phyloP scores from a whole-genome alignment of 2,797 vertebrate species.

The Sebastes nivosus region DNA sequence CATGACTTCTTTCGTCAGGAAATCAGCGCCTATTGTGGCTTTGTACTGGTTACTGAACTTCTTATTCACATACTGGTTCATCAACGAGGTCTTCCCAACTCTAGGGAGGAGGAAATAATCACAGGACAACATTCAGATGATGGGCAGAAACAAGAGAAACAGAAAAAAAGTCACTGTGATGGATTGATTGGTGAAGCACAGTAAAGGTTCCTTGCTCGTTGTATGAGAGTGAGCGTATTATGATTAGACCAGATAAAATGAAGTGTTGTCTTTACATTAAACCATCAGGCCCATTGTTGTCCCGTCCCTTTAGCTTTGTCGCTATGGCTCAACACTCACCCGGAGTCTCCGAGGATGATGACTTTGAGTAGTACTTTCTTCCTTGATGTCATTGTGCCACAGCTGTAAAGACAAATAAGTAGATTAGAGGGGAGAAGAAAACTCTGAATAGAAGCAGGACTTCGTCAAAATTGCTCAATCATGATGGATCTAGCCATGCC shows the following conservation, averaged over 20 bases:
- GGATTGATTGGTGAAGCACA: not conserved
- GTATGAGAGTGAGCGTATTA: not conserved
- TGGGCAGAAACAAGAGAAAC: not conserved
- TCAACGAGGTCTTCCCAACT: constrained; percentile 97
- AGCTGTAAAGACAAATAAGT: constrained; percentile 70
- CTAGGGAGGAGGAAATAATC: constrained; percentile 69
- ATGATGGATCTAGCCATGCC: not conserved
- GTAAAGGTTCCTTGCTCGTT: not conserved
- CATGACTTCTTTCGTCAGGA: constrained; percentile 99
- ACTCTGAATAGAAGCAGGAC: not conserved
- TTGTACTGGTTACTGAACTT: constrained; percentile 99
- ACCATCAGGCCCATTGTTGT: not conserved
- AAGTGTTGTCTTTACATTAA: not conserved
- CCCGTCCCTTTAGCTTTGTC: not conserved
- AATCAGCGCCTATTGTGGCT: constrained; percentile 99
- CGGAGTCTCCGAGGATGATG: constrained; percentile 98
- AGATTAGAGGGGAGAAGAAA: not conserved
- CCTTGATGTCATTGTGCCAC: constrained; percentile 95
- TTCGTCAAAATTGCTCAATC: not conserved
- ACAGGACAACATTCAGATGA: constrained; percentile 16
- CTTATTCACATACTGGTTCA: constrained; percentile 99
- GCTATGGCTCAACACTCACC: constrained; percentile 85
- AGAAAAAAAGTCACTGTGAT: constrained; percentile 1
- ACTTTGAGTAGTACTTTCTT: constrained; percentile 99
- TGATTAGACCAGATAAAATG: not conserved